Conservation (phyloP, 2,797 vertebrate species). For the Okamejei kenojei region DNA sequence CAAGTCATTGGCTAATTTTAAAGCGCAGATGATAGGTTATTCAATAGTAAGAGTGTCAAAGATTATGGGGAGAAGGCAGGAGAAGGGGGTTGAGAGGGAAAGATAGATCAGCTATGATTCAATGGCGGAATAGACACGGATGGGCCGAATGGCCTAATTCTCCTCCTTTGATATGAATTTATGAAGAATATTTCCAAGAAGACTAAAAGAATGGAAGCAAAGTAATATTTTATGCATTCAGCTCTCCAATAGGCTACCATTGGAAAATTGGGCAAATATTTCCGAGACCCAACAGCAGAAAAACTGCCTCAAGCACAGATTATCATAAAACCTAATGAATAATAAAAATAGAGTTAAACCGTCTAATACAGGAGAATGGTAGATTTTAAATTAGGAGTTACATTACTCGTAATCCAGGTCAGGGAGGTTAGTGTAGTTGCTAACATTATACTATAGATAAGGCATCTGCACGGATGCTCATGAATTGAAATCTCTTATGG, state of each 20-base stretch:
- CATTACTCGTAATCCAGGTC: not conserved
- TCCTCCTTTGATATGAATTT: too few relatives aligned
- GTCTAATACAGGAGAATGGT: not conserved
- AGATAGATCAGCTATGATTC: too few relatives aligned
- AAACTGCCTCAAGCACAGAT: not conserved
- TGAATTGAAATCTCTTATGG: not conserved
- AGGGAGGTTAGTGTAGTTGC: not conserved
- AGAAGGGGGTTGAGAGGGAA: too few relatives aligned
- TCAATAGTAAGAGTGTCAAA: too few relatives aligned
- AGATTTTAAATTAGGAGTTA: not conserved
- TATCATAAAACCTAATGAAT: not conserved
- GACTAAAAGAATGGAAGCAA: not conserved
- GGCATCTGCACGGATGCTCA: not conserved
- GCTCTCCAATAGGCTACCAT: not conserved
- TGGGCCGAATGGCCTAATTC: too few relatives aligned
- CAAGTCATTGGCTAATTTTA: too few relatives aligned
- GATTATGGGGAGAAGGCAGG: too few relatives aligned
- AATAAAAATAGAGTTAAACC: not conserved
- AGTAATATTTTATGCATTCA: not conserved
- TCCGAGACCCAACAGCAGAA: not conserved
- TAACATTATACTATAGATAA: not conserved
- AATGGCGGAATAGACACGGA: too few relatives aligned
- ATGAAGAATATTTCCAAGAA: not conserved
- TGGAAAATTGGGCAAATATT: not conserved
- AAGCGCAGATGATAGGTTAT: too few relatives aligned